A percentile compares a stretch with the other conserved stretches of the same genome.
phyloP scores from a whole-genome alignment of 2,888 invertebrate species.

The Mesorhabditis sp. region DNA sequence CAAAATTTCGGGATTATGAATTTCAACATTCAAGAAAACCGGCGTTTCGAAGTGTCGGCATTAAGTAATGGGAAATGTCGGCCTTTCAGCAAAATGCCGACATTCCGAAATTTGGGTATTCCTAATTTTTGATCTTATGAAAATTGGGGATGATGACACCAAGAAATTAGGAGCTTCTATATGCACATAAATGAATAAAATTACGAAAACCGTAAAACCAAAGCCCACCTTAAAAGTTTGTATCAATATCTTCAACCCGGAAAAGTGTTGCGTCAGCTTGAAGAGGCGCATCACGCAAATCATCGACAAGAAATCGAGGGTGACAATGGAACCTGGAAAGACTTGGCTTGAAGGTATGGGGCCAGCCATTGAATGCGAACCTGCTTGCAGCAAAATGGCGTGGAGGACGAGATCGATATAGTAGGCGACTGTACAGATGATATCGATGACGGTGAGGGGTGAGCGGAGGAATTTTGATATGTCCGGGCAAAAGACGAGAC shows the following conservation, averaged over 20 bases:
- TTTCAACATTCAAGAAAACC: no score
- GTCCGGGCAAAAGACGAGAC: conserved; percentile 75
- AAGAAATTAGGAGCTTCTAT: no score
- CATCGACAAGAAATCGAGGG: conserved; percentile 63
- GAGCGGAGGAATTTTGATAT: conserved; percentile 76
- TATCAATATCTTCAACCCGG: conserved; percentile 84
- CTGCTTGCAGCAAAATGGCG: conserved; percentile 40
- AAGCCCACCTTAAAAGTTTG: conserved; percentile 66
- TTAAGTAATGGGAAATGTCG: no score
- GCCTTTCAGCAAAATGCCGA: no score
- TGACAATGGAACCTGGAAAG: conserved; percentile 63
- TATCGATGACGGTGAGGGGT: conserved; percentile 96
- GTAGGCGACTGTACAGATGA: conserved; percentile 95
- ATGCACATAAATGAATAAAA: no score
- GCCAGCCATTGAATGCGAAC: conserved; percentile 9
- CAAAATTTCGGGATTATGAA: no score
- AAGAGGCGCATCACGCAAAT: conserved; percentile 61
- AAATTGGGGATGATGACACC: no score
- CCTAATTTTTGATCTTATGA: no score
- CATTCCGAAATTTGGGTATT: no score
- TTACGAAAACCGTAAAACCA: no score
- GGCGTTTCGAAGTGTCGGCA: no score
- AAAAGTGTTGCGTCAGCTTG: conserved; percentile 61
- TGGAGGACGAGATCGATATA: conserved; percentile 78
- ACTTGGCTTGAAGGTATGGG: not conserved